These are phyloP conservation scores for Psittacara wagleri DNA, from an alignment of 2,113 vertebrate species.

Conservation along the genomic window DNA sequence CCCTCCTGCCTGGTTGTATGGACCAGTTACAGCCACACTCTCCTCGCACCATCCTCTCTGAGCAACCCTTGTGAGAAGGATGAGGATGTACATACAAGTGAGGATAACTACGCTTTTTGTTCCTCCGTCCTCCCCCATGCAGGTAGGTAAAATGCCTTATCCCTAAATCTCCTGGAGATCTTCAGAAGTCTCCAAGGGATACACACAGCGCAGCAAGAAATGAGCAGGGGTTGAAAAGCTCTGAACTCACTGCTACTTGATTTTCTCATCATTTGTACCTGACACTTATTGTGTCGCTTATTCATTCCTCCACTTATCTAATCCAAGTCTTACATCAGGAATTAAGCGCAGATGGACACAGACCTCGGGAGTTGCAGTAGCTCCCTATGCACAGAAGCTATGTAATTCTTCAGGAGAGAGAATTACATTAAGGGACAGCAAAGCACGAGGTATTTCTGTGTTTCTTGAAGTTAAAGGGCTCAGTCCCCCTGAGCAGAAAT, in stretches of 20 bases:
- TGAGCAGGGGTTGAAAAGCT: not conserved
- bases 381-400: not conserved
- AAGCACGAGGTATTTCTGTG: rapidly evolving
- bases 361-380: not conserved
- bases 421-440: not conserved
- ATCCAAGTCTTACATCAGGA: not conserved
- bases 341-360: rapidly evolving
- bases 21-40: rapidly evolving
- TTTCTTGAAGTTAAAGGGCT: not conserved
- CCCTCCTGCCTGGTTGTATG: not conserved
- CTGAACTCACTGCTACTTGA: not conserved
- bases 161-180: not conserved
- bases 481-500: not conserved
- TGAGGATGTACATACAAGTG: not conserved
- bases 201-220: not conserved
- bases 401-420: not conserved
- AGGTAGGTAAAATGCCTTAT: not conserved
- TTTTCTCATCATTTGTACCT: not conserved
- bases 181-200: not conserved
- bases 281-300: not conserved
- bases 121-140: not conserved
- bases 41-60: not conserved
- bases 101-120: not conserved
- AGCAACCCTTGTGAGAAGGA: not conserved
- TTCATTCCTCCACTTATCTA: not conserved